Conservation (phyloP, 92 coral and sea anemone genomes). For the Galaxea fascicularis region DNA sequence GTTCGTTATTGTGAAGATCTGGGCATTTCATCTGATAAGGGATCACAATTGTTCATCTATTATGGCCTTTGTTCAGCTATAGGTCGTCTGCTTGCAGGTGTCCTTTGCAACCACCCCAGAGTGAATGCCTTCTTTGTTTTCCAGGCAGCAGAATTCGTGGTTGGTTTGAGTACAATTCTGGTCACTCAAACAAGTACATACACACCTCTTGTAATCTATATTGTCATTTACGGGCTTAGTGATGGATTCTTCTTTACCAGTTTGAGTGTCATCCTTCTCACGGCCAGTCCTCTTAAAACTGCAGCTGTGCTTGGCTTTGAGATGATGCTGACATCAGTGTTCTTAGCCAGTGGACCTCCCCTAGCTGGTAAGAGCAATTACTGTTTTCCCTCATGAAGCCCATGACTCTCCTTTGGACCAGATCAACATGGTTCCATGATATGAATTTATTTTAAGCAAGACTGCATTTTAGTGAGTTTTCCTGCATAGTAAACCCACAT, state of each 20-base stretch:
- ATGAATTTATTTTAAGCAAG: too few species aligned
- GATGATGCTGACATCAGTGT: too few species aligned
- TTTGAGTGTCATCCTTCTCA: not conserved
- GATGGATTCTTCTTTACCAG: slow-evolving; percentile 31
- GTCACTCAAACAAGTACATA: slow-evolving; percentile 9
- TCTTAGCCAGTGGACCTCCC: too few species aligned
- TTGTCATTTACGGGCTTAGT: not conserved
- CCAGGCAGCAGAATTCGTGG: slow-evolving; percentile 28
- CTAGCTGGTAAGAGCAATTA: slow-evolving; percentile 8
- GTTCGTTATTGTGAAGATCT: slow-evolving; percentile 71
- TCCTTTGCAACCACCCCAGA: slow-evolving; percentile 57
- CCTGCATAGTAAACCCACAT: too few species aligned
- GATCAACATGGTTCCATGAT: too few species aligned
- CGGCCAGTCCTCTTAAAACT: slow-evolving; percentile 21
- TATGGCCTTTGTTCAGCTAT: slow-evolving; percentile 62
- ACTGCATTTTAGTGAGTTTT: too few species aligned
- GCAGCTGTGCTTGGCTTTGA: not conserved
- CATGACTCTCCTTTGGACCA: too few species aligned
- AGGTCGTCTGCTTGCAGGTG: slow-evolving; percentile 67
- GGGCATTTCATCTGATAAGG: slow-evolving; percentile 59
- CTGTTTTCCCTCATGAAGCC: too few species aligned
- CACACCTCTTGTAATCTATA: not conserved
- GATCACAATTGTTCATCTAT: slow-evolving; percentile 59
- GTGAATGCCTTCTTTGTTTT: slow-evolving; percentile 59
- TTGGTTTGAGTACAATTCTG: slow-evolving; percentile 1